Evolutionary conservation across 2,888 invertebrate genomes (phyloP).

Genomic region (Pammene fasciana): DNA sequence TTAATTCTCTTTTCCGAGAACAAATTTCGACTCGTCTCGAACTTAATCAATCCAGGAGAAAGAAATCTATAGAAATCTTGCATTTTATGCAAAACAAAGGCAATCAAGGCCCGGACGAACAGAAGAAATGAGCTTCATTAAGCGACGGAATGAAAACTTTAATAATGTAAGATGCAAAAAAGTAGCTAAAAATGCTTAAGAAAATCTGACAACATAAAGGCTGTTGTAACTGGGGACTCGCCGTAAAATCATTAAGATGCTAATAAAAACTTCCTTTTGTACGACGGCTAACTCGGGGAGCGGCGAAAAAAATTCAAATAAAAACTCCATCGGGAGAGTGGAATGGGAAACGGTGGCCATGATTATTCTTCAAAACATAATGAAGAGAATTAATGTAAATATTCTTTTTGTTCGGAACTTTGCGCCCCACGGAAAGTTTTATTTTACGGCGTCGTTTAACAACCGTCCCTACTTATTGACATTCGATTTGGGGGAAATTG

Average conservation of each 20-base stretch:
- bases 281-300: slow-evolving; percentile 75
- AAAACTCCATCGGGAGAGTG: slow-evolving; percentile 81
- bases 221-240: slow-evolving; percentile 83
- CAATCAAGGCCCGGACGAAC: slow-evolving; percentile 82
- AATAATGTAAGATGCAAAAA: slow-evolving; percentile 84
- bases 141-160: slow-evolving; percentile 83
- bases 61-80: slow-evolving; percentile 81
- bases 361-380: slow-evolving; percentile 85
- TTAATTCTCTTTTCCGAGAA: slow-evolving; percentile 71
- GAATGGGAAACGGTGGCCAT: slow-evolving; percentile 78
- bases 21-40: slow-evolving; percentile 71
- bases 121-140: slow-evolving; percentile 84
- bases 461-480: slow-evolving; percentile 83
- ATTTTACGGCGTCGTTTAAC: slow-evolving; percentile 83
- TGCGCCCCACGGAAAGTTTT: slow-evolving; percentile 82
- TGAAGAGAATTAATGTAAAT: slow-evolving; percentile 85
- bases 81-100: slow-evolving; percentile 83
- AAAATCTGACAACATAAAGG: slow-evolving; percentile 84
- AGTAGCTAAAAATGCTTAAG: slow-evolving; percentile 83
- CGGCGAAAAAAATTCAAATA: slow-evolving; percentile 80
- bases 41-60: slow-evolving; percentile 75
- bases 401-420: slow-evolving; percentile 81
- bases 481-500: slow-evolving; percentile 83
- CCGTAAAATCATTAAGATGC: slow-evolving; percentile 85
- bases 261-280: slow-evolving; percentile 85